Conservation (phyloP, 2,888 invertebrate species). For the Nysson spinosus region DNA sequence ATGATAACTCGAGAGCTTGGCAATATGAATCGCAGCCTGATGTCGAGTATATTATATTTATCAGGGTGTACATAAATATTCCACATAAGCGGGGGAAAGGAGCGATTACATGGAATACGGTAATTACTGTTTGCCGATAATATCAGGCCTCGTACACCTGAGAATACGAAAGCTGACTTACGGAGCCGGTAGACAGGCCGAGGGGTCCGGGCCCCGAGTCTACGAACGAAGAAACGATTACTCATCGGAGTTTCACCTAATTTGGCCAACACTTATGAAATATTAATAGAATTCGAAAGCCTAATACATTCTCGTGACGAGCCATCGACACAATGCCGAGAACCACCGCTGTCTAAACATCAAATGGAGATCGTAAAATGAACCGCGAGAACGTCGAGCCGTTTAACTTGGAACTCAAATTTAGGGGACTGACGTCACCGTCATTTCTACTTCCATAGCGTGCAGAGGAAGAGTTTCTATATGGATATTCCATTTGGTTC, state of each 20-base stretch:
- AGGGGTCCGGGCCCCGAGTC: too few relatives aligned
- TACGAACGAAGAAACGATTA: conserved; percentile 34
- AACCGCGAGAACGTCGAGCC: conserved; percentile 15
- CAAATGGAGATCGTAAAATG: too few relatives aligned
- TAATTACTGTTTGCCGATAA: conserved; percentile 27
- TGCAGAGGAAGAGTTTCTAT: too few relatives aligned
- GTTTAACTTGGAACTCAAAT: conserved; percentile 21
- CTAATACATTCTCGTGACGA: conserved; percentile 40
- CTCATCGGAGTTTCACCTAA: conserved; percentile 44
- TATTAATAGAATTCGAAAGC: conserved; percentile 49
- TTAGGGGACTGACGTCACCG: conserved; percentile 15
- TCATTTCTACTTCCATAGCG: too few relatives aligned
- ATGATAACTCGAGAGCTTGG: conserved; percentile 7
- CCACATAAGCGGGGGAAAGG: not conserved
- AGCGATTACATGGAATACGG: conserved; percentile 2
- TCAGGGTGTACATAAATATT: conserved; percentile 2
- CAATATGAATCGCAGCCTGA: too few relatives aligned
- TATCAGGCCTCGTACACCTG: conserved; percentile 15
- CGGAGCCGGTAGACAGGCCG: too few relatives aligned
- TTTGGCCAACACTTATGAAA: conserved; percentile 49
- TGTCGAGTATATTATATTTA: too few relatives aligned
- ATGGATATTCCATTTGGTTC: too few relatives aligned
- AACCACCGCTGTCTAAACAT: conserved; percentile 16
- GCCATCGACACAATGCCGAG: conserved; percentile 8
- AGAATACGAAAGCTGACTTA: conserved; percentile 3